A percentile compares a stretch with the other conserved stretches of the same genome.
These are phyloP conservation scores for Contarinia nasturtii DNA, from an alignment of 1,140 invertebrate species.

Conservation along the genomic window DNA sequence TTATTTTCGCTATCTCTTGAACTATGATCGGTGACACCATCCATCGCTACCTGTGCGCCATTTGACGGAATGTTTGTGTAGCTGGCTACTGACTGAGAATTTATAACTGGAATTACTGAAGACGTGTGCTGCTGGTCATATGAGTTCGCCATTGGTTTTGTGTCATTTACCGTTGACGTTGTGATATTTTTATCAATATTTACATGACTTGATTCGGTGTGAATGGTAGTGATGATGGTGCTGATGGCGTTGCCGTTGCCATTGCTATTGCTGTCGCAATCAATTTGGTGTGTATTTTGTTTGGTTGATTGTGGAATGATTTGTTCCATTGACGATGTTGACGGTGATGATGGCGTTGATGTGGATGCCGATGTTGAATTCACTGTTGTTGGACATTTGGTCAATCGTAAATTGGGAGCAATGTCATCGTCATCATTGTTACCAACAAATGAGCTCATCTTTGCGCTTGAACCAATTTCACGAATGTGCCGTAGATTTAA, in stretches of 20 bases:
- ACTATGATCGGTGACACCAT: conserved; percentile 3
- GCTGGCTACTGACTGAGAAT: too few species aligned
- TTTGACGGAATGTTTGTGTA: too few species aligned
- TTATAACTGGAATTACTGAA: neutral
- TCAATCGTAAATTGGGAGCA: neutral
- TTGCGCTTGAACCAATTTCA: conserved; percentile 21
- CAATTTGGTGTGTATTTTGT: too few species aligned
- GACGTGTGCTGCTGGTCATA: too few species aligned
- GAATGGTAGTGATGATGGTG: neutral
- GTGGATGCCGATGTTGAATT: conserved; percentile 8
- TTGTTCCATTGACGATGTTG: too few species aligned
- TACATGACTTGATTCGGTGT: neutral
- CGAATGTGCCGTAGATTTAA: conserved; percentile 21
- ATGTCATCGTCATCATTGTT: neutral
- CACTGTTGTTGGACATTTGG: neutral
- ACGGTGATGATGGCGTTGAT: conserved; percentile 4
- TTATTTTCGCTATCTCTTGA: too few species aligned
- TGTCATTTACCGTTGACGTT: too few species aligned
- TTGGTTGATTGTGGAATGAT: too few species aligned
- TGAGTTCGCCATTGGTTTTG: too few species aligned
- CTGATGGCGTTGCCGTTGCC: too few species aligned
- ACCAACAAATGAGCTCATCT: conserved; percentile 15
- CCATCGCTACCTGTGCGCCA: neutral
- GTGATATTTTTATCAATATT: too few species aligned
- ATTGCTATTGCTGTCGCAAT: too few species aligned